These are phyloP conservation scores for Cyclophora punctaria DNA, from an alignment of 2,888 invertebrate species.

Conservation along the genomic window DNA sequence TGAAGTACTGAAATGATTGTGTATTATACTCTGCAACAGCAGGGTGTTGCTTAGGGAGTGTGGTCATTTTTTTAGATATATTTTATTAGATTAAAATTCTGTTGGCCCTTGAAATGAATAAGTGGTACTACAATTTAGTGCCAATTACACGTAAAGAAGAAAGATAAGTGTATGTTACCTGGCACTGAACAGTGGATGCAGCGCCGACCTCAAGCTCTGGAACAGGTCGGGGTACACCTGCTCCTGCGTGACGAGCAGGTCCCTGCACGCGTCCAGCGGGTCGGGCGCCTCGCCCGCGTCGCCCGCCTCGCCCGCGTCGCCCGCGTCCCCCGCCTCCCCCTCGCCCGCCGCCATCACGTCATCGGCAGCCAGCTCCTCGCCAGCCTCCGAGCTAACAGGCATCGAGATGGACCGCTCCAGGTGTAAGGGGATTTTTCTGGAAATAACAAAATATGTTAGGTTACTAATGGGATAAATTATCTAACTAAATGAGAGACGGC, in stretches of 20 bases:
- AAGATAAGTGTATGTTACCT: slow-evolving; percentile 32
- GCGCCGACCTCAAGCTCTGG: slow-evolving; percentile 82
- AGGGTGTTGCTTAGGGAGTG: no score
- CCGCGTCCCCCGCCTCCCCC: slow-evolving; percentile 38
- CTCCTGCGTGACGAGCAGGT: slow-evolving; percentile 83
- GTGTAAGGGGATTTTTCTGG: no score
- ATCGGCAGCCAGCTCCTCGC: slow-evolving; percentile 29
- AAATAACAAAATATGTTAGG: no score
- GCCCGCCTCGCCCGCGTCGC: slow-evolving; percentile 21
- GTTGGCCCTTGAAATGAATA: no score
- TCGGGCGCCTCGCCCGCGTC: slow-evolving; percentile 15
- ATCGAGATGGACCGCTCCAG: no score
- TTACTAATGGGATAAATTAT: no score
- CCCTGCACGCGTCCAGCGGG: slow-evolving; percentile 41
- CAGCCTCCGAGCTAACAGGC: no score
- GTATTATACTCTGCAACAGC: background rate
- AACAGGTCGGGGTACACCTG: slow-evolving; percentile 84
- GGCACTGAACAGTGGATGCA: slow-evolving; percentile 83
- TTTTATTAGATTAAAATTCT: no score
- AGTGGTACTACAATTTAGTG: no score
- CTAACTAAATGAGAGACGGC: no score
- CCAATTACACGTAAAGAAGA: background rate
- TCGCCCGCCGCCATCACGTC: slow-evolving; percentile 13
- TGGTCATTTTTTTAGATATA: no score
- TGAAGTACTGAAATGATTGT: no score